These are phyloP conservation scores for Triplophysa yarkandensis DNA, from an alignment of 2,797 vertebrate genomes.

Conservation along the genomic window DNA sequence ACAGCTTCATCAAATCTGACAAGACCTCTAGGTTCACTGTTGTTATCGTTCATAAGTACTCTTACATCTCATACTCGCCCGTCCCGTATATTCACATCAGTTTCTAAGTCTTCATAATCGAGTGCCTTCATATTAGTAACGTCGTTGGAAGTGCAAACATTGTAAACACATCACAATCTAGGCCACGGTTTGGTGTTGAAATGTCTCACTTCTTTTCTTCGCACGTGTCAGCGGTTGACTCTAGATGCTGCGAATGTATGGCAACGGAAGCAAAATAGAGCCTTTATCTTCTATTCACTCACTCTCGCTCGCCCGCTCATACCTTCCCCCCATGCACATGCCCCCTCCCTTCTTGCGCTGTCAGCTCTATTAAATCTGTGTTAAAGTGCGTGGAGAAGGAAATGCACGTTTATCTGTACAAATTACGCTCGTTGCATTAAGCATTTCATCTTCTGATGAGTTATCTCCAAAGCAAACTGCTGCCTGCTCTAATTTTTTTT, in stretches of 20 bases:
- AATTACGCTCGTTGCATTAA: conserved; percentile 57
- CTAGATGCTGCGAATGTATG: conserved; percentile 20
- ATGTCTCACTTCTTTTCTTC: conserved; percentile 39
- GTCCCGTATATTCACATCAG: not conserved
- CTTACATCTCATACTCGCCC: not conserved
- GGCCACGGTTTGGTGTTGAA: conserved; percentile 45
- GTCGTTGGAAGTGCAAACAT: conserved; percentile 29
- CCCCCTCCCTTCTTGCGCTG: conserved; percentile 45
- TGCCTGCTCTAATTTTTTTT: conserved; percentile 53
- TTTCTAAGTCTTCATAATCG: conserved; percentile 1
- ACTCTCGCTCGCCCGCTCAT: conserved; percentile 13
- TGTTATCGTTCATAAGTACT: conserved; percentile 18
- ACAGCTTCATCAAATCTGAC: conserved; percentile 33
- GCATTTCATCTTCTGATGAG: conserved; percentile 60
- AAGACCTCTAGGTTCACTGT: conserved; percentile 1
- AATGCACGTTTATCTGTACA: conserved; percentile 62
- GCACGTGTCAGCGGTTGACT: conserved; percentile 38
- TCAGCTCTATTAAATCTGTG: conserved; percentile 60
- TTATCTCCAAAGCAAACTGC: conserved; percentile 58
- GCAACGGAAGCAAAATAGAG: conserved; percentile 42
- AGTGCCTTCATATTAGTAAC: conserved; percentile 4
- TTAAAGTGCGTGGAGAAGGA: conserved; percentile 49
- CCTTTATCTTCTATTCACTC: conserved; percentile 55
- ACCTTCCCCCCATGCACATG: conserved; percentile 13
- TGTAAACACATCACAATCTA: conserved; percentile 39